phyloP scores from a whole-genome alignment of 2,888 invertebrate species.

The Branchellion lobata region DNA sequence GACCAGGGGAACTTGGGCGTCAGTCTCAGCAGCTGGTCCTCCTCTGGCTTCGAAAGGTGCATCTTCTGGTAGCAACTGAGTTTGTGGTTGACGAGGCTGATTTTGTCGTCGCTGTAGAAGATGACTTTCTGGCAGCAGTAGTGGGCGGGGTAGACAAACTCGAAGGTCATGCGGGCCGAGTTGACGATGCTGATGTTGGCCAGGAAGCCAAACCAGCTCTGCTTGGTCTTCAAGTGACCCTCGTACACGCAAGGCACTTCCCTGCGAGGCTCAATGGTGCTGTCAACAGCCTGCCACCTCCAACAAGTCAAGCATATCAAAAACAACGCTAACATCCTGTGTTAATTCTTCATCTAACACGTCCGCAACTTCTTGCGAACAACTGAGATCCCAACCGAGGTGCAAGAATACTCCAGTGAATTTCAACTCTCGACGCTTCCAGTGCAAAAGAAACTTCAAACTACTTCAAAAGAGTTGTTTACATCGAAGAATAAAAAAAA shows the following conservation, averaged over 20 bases:
- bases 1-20: slow-evolving; percentile 52
- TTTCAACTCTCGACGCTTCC: too few relatives aligned
- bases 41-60: slow-evolving; percentile 48
- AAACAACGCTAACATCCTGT: neutral
- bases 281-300: neutral
- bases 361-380: too few relatives aligned
- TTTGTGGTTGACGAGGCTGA: slow-evolving; percentile 48
- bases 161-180: slow-evolving; percentile 50
- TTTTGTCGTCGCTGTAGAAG: slow-evolving; percentile 52
- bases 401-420: too few relatives aligned
- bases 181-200: slow-evolving; percentile 50
- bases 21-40: slow-evolving; percentile 51
- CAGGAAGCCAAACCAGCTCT: slow-evolving; percentile 51
- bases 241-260: slow-evolving; percentile 51
- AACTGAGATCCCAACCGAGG: too few relatives aligned
- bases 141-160: slow-evolving; percentile 51
- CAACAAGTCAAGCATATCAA: neutral
- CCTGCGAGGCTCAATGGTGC: slow-evolving; percentile 13
- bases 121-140: slow-evolving; percentile 52
- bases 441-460: too few relatives aligned
- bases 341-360: too few relatives aligned
- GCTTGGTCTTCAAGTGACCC: slow-evolving; percentile 48
- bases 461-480: too few relatives aligned
- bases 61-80: slow-evolving; percentile 53
- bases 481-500: too few relatives aligned